These are phyloP conservation scores for Anaspis maculata DNA, from an alignment of 2,888 invertebrate genomes.

Conservation along the genomic window DNA sequence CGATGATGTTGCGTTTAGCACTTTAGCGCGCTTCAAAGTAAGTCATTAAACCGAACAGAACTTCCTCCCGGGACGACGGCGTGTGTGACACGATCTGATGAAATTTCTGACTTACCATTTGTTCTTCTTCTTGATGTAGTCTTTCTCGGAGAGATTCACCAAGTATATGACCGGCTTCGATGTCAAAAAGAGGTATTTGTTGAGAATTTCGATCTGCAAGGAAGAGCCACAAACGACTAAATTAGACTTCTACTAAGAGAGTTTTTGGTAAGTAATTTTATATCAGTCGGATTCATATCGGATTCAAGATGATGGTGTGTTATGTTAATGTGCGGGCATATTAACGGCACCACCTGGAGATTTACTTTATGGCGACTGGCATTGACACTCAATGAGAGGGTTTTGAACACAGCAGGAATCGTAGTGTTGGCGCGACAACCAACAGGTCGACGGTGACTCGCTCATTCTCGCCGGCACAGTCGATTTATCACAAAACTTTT, in stretches of 20 bases:
- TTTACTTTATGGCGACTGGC: constrained; percentile 26
- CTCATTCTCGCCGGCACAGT: constrained; percentile 21
- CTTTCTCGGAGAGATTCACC: constrained; percentile 94
- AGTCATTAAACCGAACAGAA: constrained; percentile 1
- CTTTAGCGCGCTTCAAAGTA: constrained; percentile 2
- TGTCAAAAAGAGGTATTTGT: constrained; percentile 93
- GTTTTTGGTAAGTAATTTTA: too few species aligned
- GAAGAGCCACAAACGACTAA: constrained; percentile 5
- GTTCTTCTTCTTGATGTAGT: constrained; percentile 97
- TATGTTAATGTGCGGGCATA: constrained; percentile 16
- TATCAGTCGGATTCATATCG: too few species aligned
- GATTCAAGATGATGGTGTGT: too few species aligned
- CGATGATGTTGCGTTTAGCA: constrained; percentile 27
- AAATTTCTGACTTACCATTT: constrained; percentile 86
- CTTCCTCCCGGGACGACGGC: too few species aligned
- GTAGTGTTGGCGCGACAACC: constrained; percentile 16
- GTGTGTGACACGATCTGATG: too few species aligned
- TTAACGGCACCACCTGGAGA: constrained; percentile 32
- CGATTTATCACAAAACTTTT: constrained; percentile 19
- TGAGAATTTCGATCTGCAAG: constrained; percentile 87
- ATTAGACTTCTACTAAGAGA: too few species aligned
- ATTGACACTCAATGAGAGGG: constrained; percentile 25
- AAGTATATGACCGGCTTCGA: constrained; percentile 97
- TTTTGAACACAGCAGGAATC: constrained; percentile 21
- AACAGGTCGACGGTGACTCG: constrained; percentile 27